Base-by-base conservation (phyloP, 2,888 invertebrate genomes). In the Magallana nippona region DNA sequence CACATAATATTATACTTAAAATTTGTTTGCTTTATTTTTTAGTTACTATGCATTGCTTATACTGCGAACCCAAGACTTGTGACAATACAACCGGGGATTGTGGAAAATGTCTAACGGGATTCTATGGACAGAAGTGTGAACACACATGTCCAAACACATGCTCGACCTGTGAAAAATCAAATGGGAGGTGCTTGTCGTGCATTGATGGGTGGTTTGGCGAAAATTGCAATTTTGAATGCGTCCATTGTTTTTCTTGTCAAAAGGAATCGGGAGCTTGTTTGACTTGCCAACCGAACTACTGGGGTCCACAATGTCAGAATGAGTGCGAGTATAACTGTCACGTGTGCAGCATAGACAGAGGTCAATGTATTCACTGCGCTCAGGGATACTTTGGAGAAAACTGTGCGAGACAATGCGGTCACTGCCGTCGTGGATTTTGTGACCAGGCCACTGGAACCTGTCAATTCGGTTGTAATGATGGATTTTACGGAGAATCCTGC, bases 301-400 rank as follows among this genome's bases (percentile, higher is more conserved):
- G 77, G 77, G 83, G 83, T 15, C 63, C 55, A 11, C 17, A 32
- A 5, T 83, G 83, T 22, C 71, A 80, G 19, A 62, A 57, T 55
- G 32, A 15, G 19, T 83, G 83, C 22, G 57, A 60, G 44, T 27
- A 80, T 27, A 83, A 71, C 19, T 83, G 83, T 71, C 63, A 80
- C 19, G 27, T 22, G 10, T 83, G 83, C n/a, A 83, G 77, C 57
- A 55, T 71, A 27, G 57, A 80, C 1, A 83, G 71, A 32, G 80
- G 83, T 57, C 57, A 83, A n/a, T 83, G 83, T 80, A 80, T 80
- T 10, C 71, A 58, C 10, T 83, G 83, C 15, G 27, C 71, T n/a
- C 63, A 22, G 44, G 80, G 83, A 10, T 80, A 44, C 55, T 83
- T 57, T 83, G 83, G 83, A 32, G 57, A 80, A 17, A 71, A 27